Base-by-base conservation (phyloP, 2,888 invertebrate genomes). In the Mantis religiosa region DNA sequence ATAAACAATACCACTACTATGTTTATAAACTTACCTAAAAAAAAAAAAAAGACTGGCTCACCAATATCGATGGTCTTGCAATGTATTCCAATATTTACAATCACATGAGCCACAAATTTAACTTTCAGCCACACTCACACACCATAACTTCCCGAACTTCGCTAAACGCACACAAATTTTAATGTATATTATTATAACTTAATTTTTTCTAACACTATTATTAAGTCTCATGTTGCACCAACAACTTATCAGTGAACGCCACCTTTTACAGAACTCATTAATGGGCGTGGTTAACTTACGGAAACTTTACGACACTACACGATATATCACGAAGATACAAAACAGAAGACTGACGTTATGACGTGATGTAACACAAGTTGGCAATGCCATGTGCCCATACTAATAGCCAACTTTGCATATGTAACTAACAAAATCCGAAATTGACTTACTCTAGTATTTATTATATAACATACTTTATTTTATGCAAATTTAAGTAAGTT, bases 221-320 rank as follows among this genome's bases (percentile, higher is more conserved):
- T 71, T 71, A 71, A 71, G 20, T 71, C 54, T 71, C 54, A 71
- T 71, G 54, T 71, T 71, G 54, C 54, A 71, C 54, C 54, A 71
- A 71, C 54, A 71, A 71, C 54, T 71, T 71, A 71, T 71, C 54
- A 71, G 54, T 25, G 54, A 71, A 71, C 87, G 41, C n/a, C 87
- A 82, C 82, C 84, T 71, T 87, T 87, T 85, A 34, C 87, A n/a
- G 82, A 34, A 85, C 83, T 89, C 89, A 89, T 88, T 88, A 82
- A 88, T 89, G 89, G 89, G 89, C 88, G 89, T 89, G 88, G 88
- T 86, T 88, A 89, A 88, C 71, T 54, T 82, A 71, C 88, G 89
- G 28, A 85, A 88, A 82, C n/a, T 7, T 28, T 8, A 82, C 87
- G 87, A 87, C 0, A 82, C 34, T 2, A 12, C 82, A 82, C 87